These are phyloP conservation scores for Hydrophis major DNA, from an alignment of 2,797 vertebrate genomes.

Conservation along the genomic window DNA sequence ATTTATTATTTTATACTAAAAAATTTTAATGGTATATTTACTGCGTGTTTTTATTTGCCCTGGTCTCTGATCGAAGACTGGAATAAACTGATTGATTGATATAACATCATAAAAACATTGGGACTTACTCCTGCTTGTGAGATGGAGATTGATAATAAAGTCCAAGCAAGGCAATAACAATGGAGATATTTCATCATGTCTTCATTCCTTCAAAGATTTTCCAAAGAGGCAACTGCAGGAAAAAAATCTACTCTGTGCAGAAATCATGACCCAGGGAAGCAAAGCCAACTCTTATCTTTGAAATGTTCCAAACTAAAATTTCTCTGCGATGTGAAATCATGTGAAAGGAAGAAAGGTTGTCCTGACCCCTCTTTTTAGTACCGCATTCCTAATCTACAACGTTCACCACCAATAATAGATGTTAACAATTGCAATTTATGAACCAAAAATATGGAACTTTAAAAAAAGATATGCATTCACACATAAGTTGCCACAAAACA, in stretches of 20 bases:
- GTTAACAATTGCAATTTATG: background rate
- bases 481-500: background rate
- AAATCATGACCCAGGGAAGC: background rate
- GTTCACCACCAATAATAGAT: background rate
- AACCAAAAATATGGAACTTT: background rate
- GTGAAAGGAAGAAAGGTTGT: background rate
- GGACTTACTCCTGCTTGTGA: background rate
- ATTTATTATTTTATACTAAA: no score
- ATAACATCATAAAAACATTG: background rate
- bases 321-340: background rate
- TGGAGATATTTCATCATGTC: background rate
- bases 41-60: no score
- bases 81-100: no score
- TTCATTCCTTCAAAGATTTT: background rate
- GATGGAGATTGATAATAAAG: background rate
- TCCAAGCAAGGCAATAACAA: background rate
- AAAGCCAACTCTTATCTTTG: background rate
- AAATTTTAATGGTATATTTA: no score
- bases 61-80: no score
- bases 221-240: background rate
- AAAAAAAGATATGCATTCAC: background rate
- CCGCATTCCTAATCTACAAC: background rate
- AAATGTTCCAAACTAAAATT: background rate
- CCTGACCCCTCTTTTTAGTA: background rate
- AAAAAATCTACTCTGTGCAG: background rate